Percentiles rank a stretch among this genome's conserved stretches.
Conservation (phyloP, 1,140 invertebrate genomes). For the Gonatopus flavifemur region DNA sequence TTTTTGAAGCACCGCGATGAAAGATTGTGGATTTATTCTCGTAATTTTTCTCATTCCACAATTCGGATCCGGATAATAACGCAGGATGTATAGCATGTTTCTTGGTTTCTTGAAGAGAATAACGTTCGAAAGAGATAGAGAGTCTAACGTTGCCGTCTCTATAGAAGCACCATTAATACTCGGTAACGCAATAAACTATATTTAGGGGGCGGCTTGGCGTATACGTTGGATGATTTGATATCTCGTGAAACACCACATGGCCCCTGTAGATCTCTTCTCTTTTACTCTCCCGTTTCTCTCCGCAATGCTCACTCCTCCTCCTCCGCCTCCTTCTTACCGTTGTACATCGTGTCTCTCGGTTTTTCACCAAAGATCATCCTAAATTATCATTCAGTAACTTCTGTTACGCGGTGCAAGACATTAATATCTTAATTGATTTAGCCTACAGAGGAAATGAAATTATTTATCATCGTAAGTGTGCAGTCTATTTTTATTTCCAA, state of each 20-base stretch:
- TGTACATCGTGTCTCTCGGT: background rate
- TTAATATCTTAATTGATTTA: too few species aligned
- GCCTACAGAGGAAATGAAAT: too few species aligned
- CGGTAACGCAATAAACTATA: constrained; percentile 57
- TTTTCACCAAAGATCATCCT: background rate
- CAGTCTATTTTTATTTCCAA: too few species aligned
- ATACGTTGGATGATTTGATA: constrained; percentile 52
- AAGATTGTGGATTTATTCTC: too few species aligned
- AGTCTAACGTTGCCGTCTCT: constrained; percentile 36
- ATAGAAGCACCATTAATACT: constrained; percentile 54
- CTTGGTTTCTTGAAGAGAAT: constrained; percentile 7
- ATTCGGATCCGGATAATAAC: too few species aligned
- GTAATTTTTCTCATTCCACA: too few species aligned
- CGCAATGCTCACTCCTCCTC: constrained; percentile 13
- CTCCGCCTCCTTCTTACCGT: background rate
- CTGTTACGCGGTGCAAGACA: background rate
- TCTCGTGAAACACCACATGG: constrained; percentile 54
- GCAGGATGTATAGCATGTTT: background rate
- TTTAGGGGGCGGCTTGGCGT: constrained; percentile 51
- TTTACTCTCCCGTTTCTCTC: constrained; percentile 19
- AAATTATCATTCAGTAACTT: background rate
- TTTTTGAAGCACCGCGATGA: background rate
- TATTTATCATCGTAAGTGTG: too few species aligned
- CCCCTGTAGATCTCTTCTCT: constrained; percentile 35
- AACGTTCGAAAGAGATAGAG: constrained; percentile 5